These are phyloP conservation scores for Fulmarus glacialis DNA, from an alignment of 2,113 vertebrate genomes.

Conservation along the genomic window DNA sequence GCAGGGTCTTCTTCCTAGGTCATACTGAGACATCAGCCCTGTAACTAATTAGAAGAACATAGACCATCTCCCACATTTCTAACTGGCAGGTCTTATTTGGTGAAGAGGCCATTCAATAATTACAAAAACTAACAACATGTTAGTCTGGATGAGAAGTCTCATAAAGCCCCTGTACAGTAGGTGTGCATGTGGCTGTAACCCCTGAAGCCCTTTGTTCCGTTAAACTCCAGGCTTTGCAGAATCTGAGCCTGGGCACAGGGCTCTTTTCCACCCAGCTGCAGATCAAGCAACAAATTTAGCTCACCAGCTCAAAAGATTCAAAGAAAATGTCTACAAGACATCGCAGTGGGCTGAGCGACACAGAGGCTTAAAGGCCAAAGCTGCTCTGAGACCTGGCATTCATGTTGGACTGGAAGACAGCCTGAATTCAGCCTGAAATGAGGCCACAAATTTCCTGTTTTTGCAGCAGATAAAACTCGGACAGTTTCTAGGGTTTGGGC, in stretches of 20 bases:
- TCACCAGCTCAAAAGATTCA: background rate
- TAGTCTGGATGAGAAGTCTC: background rate
- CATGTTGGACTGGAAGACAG: background rate
- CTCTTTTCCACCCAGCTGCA: background rate
- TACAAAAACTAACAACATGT: rapidly evolving
- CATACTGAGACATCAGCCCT: background rate
- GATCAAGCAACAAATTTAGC: background rate
- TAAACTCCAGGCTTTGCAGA: background rate
- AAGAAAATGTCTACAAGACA: background rate
- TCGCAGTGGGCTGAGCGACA: background rate
- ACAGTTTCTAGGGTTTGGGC: background rate
- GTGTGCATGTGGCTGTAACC: rapidly evolving
- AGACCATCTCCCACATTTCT: background rate
- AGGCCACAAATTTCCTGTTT: background rate
- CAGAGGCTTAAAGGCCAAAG: background rate
- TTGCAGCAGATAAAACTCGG: background rate
- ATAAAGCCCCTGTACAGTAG: background rate
- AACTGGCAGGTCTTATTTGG: background rate
- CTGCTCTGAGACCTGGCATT: background rate
- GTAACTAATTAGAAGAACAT: background rate
- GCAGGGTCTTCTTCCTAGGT: background rate
- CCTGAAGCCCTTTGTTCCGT: background rate
- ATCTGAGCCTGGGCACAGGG: background rate
- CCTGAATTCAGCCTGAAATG: rapidly evolving
- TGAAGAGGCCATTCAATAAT: background rate